Evolutionary conservation across 2,888 invertebrate genomes (phyloP), one percentile per base, ranked within the genome.

Genomic region (Drosophila mayaguana): DNA sequence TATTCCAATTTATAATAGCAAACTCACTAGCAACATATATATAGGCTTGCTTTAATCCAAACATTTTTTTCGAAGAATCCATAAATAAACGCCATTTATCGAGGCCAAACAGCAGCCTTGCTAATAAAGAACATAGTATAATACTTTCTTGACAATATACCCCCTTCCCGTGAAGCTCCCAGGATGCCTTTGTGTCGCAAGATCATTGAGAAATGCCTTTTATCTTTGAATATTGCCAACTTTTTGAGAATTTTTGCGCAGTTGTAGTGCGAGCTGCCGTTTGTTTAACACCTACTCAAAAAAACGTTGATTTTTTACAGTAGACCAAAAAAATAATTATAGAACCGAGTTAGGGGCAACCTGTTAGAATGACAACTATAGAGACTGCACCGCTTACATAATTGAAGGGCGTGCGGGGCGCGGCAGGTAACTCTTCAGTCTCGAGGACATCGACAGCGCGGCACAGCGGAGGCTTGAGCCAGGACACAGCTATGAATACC

Each of bases 201-300:
- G 16, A 55, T 20, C 22, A 62, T 51, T 57, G 36, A 50, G 32
- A 50, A 66, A 62, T 62, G 9, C 43, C 34, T 63, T 61, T 38
- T 2, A 11, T 63, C 25, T 20, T 20, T 12, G 14, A 28, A 16
- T 25, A 42, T 50, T 32, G n/a, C 25, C 25, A 48, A 4, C 3
- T 61, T 51, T 59, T 63, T 51, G 16, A 48, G 46, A 56, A 89
- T 76, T 82, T 75, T 46, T 54, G 86, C 84, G 85, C 84, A 88
- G 89, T 72, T 63, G 42, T 71, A 48, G 42, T 34, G 67, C 67
- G 14, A 60, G 89, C 90, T 88, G 87, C 89, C 28, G 85, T 86
- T 88, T 86, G 85, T 83, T 83, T 90, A 83, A 83, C 84, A 90
- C 84, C 88, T 89, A 56, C 60, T 75, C 61, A 57, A 59, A 50